Percentiles rank a stretch among this genome's conserved stretches.
Conservation (phyloP, 2,888 invertebrate genomes). For the Adineta ricciae region DNA sequence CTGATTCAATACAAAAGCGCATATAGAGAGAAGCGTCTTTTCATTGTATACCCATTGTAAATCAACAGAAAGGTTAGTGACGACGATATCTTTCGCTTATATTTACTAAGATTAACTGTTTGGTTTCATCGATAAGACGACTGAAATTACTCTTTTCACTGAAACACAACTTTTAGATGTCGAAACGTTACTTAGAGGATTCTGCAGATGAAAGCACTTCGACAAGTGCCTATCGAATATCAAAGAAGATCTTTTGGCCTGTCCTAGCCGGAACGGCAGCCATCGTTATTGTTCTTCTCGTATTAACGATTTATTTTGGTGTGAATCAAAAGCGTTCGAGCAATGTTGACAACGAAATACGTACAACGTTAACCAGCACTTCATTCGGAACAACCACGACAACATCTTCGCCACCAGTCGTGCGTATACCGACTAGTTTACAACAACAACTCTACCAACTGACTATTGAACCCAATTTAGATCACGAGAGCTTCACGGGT, state of each 20-base stretch:
- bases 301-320: not conserved
- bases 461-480: not conserved
- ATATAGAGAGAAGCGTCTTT: no score
- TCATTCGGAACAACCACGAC: not conserved
- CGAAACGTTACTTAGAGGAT: not conserved
- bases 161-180: no score
- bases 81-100: no score
- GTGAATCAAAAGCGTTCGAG: not conserved
- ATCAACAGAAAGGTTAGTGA: no score
- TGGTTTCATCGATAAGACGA: no score
- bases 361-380: not conserved
- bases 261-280: not conserved
- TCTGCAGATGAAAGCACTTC: not conserved
- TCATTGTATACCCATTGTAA: no score
- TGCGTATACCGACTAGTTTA: not conserved
- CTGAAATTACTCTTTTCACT: no score
- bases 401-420: not conserved
- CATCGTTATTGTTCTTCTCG: not conserved
- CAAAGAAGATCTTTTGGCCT: not conserved
- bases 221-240: not conserved
- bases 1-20: no score
- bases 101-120: no score
- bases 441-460: not conserved
- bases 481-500: not conserved
- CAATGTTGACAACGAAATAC: no score